Evolutionary conservation across 1,140 invertebrate genomes (phyloP), one percentile per base, ranked within the genome.

Genomic region (Caenorhabditis inopinata): DNA sequence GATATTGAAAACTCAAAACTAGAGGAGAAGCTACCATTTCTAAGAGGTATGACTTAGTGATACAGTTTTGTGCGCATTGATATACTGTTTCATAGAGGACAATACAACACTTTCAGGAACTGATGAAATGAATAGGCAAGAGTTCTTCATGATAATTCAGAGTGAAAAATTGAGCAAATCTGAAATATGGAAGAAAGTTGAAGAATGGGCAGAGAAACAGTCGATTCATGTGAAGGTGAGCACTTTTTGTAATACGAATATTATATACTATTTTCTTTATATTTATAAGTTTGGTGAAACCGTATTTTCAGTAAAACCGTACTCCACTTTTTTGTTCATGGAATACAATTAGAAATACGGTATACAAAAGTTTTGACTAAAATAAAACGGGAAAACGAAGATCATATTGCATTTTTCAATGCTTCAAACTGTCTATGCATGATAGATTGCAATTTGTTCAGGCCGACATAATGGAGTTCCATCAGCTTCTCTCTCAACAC

Each of bases 81-180:
- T 7, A 42, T 42, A 42, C 38, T 42, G 38, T 42, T 42, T 42
- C 38, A 42, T 7, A 7, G 38, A 42, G 14, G 14, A 42, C 25
- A 58, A 32, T 16, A 35, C 7, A 35, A 32, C 1, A 1, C 2
- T 6, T 62, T 21, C n/a, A 68, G 58, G 58, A 5, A 25, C 32
- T 9, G 58, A 68, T 21, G 58, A 68, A 7, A 1, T 68, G 6
- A 68, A 25, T 12, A 29, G 58, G 18, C 58, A 68, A 21, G 58
- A 68, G n/a, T 68, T 68, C n/a, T 68, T 68, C 32, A 38, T 32
- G 32, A 68, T 68, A 7, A 68, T 68, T 38, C 58, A 68, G 38
- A 68, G 38, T 12, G 58, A 68, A 2, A 68, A 68, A 38, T 29
- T 68, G 58, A 68, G 58, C n/a, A 68, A 68, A 21, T 68, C 58